These are phyloP conservation scores for Meloidogyne hapla DNA, from an alignment of 1,140 invertebrate genomes.

Conservation along the genomic window DNA sequence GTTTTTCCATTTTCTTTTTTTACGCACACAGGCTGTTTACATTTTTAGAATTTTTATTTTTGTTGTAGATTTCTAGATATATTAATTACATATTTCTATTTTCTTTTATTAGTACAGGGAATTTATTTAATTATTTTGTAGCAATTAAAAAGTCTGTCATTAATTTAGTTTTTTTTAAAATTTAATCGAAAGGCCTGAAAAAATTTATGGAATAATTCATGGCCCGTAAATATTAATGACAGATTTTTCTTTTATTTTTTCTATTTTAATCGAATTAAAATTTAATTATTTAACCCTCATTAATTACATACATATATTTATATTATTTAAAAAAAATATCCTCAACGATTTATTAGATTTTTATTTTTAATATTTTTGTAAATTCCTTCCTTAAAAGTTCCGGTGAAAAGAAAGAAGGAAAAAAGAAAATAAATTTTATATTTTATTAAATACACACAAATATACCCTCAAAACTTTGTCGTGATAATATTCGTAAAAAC, in stretches of 20 bases:
- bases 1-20: no score
- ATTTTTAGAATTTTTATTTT: neutral
- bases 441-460: neutral
- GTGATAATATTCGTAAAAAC: neutral
- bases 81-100: neutral
- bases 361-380: neutral
- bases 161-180: neutral
- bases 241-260: neutral
- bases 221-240: no score
- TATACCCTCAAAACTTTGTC: neutral
- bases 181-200: neutral
- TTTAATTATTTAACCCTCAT: no score
- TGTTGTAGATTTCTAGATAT: neutral
- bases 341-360: neutral
- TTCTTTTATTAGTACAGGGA: neutral
- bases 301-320: neutral
- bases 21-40: no score
- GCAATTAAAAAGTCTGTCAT: neutral
- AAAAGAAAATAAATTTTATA: neutral
- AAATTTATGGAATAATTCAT: no score
- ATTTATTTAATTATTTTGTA: neutral
- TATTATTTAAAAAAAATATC: neutral
- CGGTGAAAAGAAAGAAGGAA: neutral
- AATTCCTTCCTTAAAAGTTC: neutral
- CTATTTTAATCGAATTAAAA: neutral